These are phyloP conservation scores for Priocnemis perturbator DNA, from an alignment of 2,888 invertebrate species.

Conservation along the genomic window DNA sequence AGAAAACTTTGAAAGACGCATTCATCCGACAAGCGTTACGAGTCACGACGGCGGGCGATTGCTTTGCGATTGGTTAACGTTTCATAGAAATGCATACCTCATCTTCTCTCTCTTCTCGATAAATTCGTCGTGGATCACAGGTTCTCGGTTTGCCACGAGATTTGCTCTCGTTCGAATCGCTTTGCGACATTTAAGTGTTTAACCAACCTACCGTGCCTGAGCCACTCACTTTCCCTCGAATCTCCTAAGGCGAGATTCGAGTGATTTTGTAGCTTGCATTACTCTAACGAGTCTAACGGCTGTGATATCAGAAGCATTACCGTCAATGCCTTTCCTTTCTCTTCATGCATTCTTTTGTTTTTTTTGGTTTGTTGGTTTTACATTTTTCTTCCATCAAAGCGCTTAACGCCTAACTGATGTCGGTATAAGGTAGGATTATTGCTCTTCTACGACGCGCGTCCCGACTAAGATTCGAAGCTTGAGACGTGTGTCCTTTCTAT, in stretches of 20 bases:
- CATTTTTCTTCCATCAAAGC: too few species aligned
- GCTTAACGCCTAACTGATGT: too few species aligned
- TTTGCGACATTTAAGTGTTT: background rate
- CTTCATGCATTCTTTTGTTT: background rate
- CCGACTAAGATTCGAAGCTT: too few species aligned
- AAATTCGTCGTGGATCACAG: too few species aligned
- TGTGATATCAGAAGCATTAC: conserved; percentile 20
- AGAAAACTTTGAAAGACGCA: conserved; percentile 7
- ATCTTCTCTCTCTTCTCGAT: too few species aligned
- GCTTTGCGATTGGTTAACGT: background rate
- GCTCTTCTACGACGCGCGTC: too few species aligned
- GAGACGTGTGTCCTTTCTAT: too few species aligned
- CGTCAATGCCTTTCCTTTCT: conserved; percentile 17
- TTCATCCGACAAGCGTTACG: conserved; percentile 7
- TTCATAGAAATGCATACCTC: background rate
- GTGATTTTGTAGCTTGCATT: background rate
- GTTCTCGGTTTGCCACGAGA: too few species aligned
- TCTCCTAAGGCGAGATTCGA: background rate
- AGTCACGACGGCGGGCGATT: background rate
- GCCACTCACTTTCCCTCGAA: background rate
- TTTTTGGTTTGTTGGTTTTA: too few species aligned
- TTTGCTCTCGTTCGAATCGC: too few species aligned
- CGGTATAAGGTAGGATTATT: too few species aligned
- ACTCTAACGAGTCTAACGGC: conserved; percentile 29
- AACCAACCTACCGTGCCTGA: background rate